Evolutionary conservation across 2,113 vertebrate species (phyloP).

Genomic region (Hippocampus barbouri): DNA sequence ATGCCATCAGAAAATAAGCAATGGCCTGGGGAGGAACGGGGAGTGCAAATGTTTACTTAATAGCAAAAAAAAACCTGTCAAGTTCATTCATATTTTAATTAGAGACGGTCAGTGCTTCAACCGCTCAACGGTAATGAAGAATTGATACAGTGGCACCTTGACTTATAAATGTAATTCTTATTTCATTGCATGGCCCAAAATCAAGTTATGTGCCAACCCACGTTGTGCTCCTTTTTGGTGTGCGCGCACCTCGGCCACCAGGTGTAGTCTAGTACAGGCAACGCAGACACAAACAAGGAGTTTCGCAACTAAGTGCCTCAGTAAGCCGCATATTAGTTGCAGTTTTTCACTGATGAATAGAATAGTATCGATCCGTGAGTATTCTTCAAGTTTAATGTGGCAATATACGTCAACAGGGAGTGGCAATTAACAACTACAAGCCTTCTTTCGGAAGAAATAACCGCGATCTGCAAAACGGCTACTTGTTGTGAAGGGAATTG

Average conservation of each 20-base stretch:
- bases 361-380: too few relatives aligned
- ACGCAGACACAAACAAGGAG: background rate
- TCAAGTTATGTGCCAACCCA: background rate
- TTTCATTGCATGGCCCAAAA: background rate
- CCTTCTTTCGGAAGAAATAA: too few relatives aligned
- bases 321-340: background rate
- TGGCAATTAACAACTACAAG: too few relatives aligned
- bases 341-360: too few relatives aligned
- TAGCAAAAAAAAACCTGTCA: constrained; percentile 14
- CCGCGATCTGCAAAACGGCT: too few relatives aligned
- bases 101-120: background rate
- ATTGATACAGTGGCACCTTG: background rate
- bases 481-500: too few relatives aligned
- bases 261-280: background rate
- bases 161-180: background rate
- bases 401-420: too few relatives aligned
- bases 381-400: too few relatives aligned
- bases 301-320: background rate
- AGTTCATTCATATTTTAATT: background rate
- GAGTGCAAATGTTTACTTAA: background rate
- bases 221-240: background rate
- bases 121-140: background rate
- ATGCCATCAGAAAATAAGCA: constrained; percentile 23
- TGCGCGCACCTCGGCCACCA: background rate
- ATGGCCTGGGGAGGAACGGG: background rate